phyloP scores from a whole-genome alignment of 2,888 invertebrate species.

The Sinodicranocentrus sp. region DNA sequence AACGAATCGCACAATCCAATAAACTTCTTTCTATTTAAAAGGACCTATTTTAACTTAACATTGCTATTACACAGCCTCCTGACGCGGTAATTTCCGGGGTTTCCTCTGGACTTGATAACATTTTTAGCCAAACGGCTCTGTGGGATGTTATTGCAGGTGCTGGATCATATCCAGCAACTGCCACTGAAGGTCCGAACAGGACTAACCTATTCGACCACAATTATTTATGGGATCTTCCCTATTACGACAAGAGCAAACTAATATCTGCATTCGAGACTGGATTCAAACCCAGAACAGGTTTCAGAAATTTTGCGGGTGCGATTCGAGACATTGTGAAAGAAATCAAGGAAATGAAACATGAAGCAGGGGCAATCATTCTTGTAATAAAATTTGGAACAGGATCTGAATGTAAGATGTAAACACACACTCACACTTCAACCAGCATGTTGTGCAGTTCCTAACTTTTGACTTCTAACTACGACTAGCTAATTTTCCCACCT shows the following conservation, averaged over 20 bases:
- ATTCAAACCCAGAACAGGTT: slow-evolving; percentile 6
- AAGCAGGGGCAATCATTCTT: slow-evolving; percentile 54
- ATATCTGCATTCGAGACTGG: not conserved
- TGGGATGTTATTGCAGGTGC: slow-evolving; percentile 29
- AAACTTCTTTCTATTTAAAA: too few relatives aligned
- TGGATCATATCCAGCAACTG: slow-evolving; percentile 10
- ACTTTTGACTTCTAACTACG: not conserved
- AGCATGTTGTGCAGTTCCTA: not conserved
- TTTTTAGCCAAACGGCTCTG: slow-evolving; percentile 10
- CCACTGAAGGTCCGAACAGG: too few relatives aligned
- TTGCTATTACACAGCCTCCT: slow-evolving; percentile 21
- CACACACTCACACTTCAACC: not conserved
- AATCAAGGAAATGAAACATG: slow-evolving; percentile 32
- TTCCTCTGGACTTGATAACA: not conserved
- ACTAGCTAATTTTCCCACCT: not conserved
- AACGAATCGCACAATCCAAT: not conserved
- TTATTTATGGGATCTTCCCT: slow-evolving; percentile 20
- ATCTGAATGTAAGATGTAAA: not conserved
- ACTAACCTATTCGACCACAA: slow-evolving; percentile 24
- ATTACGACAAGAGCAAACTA: slow-evolving; percentile 11
- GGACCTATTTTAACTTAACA: not conserved
- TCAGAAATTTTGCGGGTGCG: slow-evolving; percentile 64
- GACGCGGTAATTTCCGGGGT: slow-evolving; percentile 1
- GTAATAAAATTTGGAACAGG: slow-evolving; percentile 54
- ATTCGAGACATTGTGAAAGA: slow-evolving; percentile 46